phyloP scores from a whole-genome alignment of 2,888 invertebrate species.

The Tanytarsus gracilentus region DNA sequence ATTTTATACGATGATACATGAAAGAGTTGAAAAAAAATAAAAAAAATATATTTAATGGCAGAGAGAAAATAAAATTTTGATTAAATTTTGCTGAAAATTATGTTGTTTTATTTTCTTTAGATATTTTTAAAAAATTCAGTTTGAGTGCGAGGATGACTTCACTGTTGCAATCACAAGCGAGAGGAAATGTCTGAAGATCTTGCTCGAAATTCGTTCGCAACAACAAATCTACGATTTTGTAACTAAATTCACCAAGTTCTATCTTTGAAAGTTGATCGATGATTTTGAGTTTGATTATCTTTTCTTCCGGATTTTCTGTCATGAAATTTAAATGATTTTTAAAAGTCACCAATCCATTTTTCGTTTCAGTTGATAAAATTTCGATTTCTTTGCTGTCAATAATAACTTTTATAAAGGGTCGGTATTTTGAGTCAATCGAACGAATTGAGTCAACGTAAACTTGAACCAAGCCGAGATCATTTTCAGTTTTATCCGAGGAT shows the following conservation, averaged over 20 bases:
- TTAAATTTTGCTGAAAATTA: not conserved
- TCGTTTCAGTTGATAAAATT: too few relatives aligned
- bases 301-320: not conserved
- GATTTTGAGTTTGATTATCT: not conserved
- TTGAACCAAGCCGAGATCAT: too few relatives aligned
- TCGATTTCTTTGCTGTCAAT: not conserved
- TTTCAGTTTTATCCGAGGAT: too few relatives aligned
- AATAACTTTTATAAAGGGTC: too few relatives aligned
- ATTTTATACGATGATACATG: conserved; percentile 23
- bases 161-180: not conserved
- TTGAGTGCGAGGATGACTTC: conserved; percentile 17
- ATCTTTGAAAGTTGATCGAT: not conserved
- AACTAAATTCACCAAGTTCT: not conserved
- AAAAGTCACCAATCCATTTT: not conserved
- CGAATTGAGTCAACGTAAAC: too few relatives aligned
- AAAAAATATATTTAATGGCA: conserved; percentile 13
- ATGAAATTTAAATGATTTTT: conserved; percentile 5
- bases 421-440: too few relatives aligned
- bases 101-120: not conserved
- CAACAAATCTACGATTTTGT: not conserved
- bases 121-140: not conserved
- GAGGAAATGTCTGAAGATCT: conserved; percentile 4
- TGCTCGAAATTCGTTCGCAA: not conserved
- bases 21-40: not conserved
- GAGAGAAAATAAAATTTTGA: conserved; percentile 16